Percentiles rank a stretch among this genome's conserved stretches.
These are phyloP conservation scores for Furcula furcula DNA, from an alignment of 2,888 invertebrate species.

Conservation along the genomic window DNA sequence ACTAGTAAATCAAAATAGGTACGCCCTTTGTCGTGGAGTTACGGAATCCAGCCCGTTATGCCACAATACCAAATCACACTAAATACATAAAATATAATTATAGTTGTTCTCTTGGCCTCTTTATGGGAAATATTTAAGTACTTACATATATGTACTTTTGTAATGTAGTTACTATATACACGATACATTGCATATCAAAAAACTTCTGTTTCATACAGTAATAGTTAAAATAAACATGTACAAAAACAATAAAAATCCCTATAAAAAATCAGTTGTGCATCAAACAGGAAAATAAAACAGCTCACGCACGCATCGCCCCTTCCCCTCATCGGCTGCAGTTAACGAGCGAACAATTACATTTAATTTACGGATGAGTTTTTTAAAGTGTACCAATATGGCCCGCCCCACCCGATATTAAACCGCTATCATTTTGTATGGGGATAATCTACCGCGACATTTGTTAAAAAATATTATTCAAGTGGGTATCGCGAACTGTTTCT, in stretches of 20 bases:
- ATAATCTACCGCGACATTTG: slow-evolving; percentile 76
- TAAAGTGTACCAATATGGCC: slow-evolving; percentile 73
- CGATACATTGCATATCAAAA: too few relatives aligned
- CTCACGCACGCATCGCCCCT: slow-evolving; percentile 10
- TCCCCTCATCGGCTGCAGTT: slow-evolving; percentile 54
- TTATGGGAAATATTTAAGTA: too few relatives aligned
- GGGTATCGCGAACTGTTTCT: slow-evolving; percentile 66
- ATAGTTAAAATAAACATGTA: not conserved
- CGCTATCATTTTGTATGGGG: slow-evolving; percentile 44
- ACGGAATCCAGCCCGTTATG: too few relatives aligned
- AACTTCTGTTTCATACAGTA: too few relatives aligned
- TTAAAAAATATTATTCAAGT: slow-evolving; percentile 72
- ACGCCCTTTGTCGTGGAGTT: too few relatives aligned
- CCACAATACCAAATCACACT: too few relatives aligned
- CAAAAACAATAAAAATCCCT: slow-evolving; percentile 5
- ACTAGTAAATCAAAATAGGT: too few relatives aligned
- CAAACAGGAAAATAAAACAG: slow-evolving; percentile 19
- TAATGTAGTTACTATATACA: too few relatives aligned
- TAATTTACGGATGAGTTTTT: slow-evolving; percentile 78
- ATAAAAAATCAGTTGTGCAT: slow-evolving; percentile 13
- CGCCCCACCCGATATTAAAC: slow-evolving; percentile 45
- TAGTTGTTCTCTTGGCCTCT: too few relatives aligned
- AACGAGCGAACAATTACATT: slow-evolving; percentile 81
- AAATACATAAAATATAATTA: too few relatives aligned
- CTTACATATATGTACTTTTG: too few relatives aligned